phyloP scores from a whole-genome alignment of 2,888 invertebrate species.

The Stramonita haemastoma region DNA sequence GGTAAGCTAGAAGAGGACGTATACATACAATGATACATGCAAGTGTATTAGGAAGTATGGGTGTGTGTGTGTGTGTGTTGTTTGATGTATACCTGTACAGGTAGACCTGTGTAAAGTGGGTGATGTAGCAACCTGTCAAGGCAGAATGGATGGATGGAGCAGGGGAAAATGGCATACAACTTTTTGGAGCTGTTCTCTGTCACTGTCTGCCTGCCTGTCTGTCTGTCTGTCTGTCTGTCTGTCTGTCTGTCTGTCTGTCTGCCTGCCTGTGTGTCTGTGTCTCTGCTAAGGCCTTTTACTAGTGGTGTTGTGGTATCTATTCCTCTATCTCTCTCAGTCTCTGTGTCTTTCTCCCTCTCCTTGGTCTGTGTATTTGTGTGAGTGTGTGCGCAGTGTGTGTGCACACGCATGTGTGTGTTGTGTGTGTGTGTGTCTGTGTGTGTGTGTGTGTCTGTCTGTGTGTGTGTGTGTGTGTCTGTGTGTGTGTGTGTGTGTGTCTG shows the following conservation, averaged over 20 bases:
- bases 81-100: too few relatives aligned
- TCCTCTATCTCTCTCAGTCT: too few relatives aligned
- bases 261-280: background rate
- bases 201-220: background rate
- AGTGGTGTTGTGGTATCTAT: background rate
- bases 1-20: too few relatives aligned
- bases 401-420: background rate
- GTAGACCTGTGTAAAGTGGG: too few relatives aligned
- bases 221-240: background rate
- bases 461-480: slow-evolving; percentile 37
- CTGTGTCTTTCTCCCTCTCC: background rate
- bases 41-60: too few relatives aligned
- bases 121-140: too few relatives aligned
- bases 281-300: too few relatives aligned
- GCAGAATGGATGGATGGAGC: too few relatives aligned
- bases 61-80: too few relatives aligned
- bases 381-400: background rate
- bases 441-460: background rate
- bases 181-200: background rate
- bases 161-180: too few relatives aligned
- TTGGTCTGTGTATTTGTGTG: background rate
- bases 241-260: background rate
- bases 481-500: too few relatives aligned
- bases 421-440: background rate
- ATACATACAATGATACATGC: too few relatives aligned